Evolutionary conservation across 2,113 vertebrate species (phyloP).

Genomic region (Vireo altiloquus): DNA sequence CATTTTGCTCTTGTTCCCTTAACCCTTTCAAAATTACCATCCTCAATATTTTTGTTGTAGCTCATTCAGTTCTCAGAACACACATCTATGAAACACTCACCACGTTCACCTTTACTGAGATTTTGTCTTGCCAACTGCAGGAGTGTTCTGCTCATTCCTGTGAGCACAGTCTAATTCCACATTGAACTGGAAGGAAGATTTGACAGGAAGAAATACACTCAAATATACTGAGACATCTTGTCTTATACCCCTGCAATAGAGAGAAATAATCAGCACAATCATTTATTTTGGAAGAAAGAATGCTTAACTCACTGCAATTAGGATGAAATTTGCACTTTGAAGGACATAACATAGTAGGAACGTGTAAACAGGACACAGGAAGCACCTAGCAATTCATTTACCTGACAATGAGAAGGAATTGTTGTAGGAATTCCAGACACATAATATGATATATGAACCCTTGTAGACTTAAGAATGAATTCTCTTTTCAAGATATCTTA

Average conservation of each 20-base stretch:
- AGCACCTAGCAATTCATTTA: neutral
- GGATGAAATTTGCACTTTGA: neutral
- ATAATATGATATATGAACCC: neutral
- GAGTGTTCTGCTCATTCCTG: neutral
- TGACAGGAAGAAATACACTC: neutral
- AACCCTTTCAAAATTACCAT: neutral
- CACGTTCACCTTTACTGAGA: neutral
- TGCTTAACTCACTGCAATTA: neutral
- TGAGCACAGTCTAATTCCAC: neutral
- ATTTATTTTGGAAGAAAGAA: neutral
- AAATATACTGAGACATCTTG: neutral
- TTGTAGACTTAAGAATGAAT: neutral
- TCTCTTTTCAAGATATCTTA: neutral
- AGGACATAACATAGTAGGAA: neutral
- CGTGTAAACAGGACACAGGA: neutral
- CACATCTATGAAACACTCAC: accelerated
- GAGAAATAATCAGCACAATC: neutral
- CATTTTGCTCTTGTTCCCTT: neutral
- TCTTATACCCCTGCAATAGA: neutral
- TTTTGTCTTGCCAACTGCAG: neutral
- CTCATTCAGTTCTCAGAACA: neutral
- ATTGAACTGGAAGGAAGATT: neutral
- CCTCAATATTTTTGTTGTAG: neutral
- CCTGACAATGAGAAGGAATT: neutral
- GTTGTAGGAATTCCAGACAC: neutral